phyloP scores from a whole-genome alignment of 2,113 vertebrate species.

The Salvelinus alpinus region DNA sequence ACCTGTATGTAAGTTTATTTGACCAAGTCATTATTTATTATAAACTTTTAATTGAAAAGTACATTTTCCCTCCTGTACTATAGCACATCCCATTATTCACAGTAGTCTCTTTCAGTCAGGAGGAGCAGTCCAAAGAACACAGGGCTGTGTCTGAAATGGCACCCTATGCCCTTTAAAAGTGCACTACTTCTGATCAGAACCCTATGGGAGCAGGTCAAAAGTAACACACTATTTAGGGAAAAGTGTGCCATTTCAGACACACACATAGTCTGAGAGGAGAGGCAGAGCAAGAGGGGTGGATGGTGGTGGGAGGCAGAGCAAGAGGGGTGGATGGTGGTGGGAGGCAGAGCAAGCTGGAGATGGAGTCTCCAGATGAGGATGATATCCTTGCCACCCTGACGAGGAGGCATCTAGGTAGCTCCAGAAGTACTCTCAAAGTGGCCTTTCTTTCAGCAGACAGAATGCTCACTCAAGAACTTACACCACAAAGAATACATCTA shows the following conservation, averaged over 20 bases:
- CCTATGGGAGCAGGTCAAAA: no score
- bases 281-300: background rate
- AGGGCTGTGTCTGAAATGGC: background rate
- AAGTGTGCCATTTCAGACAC: no score
- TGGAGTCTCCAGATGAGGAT: no score
- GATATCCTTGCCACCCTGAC: no score
- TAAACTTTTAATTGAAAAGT: slow-evolving; percentile 54
- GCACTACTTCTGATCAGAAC: no score
- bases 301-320: background rate
- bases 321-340: no score
- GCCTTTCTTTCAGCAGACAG: no score
- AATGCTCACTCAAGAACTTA: no score
- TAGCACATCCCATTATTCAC: slow-evolving; percentile 39
- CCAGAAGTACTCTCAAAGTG: background rate
- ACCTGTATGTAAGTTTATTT: no score
- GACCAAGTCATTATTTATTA: slow-evolving; percentile 22
- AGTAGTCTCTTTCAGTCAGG: slow-evolving; percentile 33
- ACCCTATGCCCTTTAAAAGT: no score
- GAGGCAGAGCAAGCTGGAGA: background rate
- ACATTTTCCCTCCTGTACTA: slow-evolving; percentile 30
- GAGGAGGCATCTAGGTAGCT: no score
- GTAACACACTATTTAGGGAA: no score
- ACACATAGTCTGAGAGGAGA: background rate
- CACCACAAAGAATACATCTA: background rate
- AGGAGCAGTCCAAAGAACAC: slow-evolving; percentile 21